Percentiles rank a stretch among this genome's conserved stretches.
These are phyloP conservation scores for Enteromius argenteus DNA, from an alignment of 2,797 vertebrate species.

Conservation along the genomic window DNA sequence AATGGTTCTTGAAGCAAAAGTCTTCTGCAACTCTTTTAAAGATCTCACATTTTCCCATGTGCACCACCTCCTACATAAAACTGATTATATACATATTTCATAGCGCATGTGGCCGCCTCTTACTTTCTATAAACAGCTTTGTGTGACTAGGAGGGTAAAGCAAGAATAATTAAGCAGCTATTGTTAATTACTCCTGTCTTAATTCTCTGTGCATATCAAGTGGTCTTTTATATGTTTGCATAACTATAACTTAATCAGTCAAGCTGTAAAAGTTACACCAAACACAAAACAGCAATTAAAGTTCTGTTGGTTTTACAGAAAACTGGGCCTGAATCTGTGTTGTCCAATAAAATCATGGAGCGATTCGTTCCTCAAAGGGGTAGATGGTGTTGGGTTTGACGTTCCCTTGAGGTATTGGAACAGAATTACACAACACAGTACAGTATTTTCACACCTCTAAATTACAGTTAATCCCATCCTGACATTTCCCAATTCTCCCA, in stretches of 20 bases:
- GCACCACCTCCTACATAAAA: slow-evolving; percentile 50
- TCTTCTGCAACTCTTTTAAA: not conserved
- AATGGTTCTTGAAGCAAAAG: not conserved
- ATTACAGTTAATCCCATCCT: slow-evolving; percentile 50
- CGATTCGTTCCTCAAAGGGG: not conserved
- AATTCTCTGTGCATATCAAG: not conserved
- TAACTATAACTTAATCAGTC: not conserved
- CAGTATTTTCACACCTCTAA: slow-evolving; percentile 21
- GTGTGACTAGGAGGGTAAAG: slow-evolving; percentile 16
- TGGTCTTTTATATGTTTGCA: not conserved
- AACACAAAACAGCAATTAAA: not conserved
- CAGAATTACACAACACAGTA: not conserved
- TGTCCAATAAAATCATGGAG: not conserved
- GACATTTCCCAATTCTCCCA: slow-evolving; percentile 35
- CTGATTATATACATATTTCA: slow-evolving; percentile 35
- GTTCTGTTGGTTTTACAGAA: not conserved
- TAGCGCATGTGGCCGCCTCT: slow-evolving; percentile 33
- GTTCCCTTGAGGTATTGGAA: not conserved
- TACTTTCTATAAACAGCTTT: slow-evolving; percentile 50
- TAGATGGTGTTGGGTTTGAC: not conserved
- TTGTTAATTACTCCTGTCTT: slow-evolving; percentile 14
- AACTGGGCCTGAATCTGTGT: not conserved
- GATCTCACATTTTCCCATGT: slow-evolving; percentile 39
- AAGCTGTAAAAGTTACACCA: not conserved
- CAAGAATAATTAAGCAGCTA: slow-evolving; percentile 24